phyloP scores from a whole-genome alignment of 1,140 invertebrate genomes.

The Mycetomoellerius zeteki region DNA sequence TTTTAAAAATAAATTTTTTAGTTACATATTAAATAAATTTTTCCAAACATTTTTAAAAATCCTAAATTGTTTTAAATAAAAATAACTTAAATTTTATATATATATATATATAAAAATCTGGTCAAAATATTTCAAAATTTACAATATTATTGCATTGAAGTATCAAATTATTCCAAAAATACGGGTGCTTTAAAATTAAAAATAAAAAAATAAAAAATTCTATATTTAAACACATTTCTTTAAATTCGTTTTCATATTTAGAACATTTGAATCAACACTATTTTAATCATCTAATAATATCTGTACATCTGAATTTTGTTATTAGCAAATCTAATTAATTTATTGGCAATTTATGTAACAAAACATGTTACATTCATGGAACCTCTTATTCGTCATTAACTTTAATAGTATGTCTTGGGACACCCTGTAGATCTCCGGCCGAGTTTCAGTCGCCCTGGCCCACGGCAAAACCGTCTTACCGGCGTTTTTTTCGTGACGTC shows the following conservation, averaged over 20 bases:
- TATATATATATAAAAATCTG: too few species aligned
- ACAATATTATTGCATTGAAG: neutral
- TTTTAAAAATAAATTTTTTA: neutral
- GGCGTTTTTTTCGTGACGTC: constrained; percentile 80
- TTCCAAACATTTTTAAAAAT: neutral
- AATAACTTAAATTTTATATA: neutral
- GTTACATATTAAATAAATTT: neutral
- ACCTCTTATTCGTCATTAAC: neutral
- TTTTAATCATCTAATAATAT: neutral
- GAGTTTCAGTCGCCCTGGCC: constrained; percentile 71
- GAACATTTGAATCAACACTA: neutral
- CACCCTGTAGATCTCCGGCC: constrained; percentile 33
- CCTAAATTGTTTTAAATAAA: neutral
- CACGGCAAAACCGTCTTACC: constrained; percentile 76
- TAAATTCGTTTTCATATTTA: neutral
- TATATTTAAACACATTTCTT: neutral
- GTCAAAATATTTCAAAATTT: neutral
- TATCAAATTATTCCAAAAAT: neutral
- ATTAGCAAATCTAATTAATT: neutral
- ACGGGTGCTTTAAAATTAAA: neutral
- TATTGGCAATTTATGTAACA: neutral
- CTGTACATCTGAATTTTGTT: neutral
- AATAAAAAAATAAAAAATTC: neutral
- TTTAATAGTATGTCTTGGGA: neutral
- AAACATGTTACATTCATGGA: neutral